These are phyloP conservation scores for Alligator sinensis DNA, from an alignment of 2,113 vertebrate species.

Conservation along the genomic window DNA sequence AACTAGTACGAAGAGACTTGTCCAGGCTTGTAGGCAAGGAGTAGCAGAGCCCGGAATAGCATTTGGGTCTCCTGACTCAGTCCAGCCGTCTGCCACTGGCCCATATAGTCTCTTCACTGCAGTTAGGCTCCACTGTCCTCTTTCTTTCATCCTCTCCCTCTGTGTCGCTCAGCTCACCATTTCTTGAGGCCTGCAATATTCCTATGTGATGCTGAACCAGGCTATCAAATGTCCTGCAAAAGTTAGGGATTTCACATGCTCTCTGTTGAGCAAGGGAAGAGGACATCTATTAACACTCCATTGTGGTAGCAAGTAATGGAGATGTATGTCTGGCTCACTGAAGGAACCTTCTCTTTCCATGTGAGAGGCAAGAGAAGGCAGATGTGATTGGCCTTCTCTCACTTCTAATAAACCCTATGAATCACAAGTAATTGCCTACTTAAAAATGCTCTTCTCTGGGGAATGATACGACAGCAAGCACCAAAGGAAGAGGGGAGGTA, in stretches of 20 bases:
- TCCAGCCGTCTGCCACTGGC: neutral
- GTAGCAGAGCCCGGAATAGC: neutral
- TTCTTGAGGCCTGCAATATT: neutral
- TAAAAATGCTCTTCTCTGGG: slow-evolving; percentile 54
- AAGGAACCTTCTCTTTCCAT: slow-evolving; percentile 24
- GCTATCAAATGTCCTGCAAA: slow-evolving; percentile 10
- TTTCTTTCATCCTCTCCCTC: neutral
- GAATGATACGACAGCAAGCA: neutral
- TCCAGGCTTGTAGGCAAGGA: neutral
- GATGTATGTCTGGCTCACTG: slow-evolving; percentile 28
- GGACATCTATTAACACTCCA: slow-evolving; percentile 28
- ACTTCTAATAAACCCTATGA: slow-evolving; percentile 52
- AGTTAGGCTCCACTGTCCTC: neutral
- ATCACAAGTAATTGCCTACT: slow-evolving; percentile 71
- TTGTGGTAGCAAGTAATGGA: slow-evolving; percentile 36
- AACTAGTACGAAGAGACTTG: neutral
- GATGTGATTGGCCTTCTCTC: slow-evolving; percentile 38
- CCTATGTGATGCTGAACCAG: neutral
- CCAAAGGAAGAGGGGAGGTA: slow-evolving; percentile 10
- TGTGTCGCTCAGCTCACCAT: neutral
- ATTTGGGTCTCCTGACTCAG: neutral
- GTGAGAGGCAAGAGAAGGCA: slow-evolving; percentile 38
- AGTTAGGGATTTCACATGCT: slow-evolving; percentile 21
- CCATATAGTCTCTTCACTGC: neutral
- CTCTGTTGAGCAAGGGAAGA: slow-evolving; percentile 1